Evolutionary conservation across 2,888 invertebrate species (phyloP), one percentile per base, ranked within the genome.

Genomic region (Chrysotoxum bicinctum): DNA sequence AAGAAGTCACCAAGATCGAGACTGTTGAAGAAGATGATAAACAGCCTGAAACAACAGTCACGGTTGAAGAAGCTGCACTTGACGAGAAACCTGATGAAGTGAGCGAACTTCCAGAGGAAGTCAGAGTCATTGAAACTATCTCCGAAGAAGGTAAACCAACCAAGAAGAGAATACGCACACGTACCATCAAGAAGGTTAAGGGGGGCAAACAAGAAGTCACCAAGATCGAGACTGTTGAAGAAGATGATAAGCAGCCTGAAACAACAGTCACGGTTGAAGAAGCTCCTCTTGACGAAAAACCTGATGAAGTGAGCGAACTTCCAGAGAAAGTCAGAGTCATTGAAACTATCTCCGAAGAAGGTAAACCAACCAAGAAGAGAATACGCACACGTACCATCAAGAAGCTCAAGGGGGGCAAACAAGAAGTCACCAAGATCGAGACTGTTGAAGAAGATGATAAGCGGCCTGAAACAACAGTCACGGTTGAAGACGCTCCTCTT

Each of bases 361-460:
- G 62, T 80, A 90, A n/a, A 89, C 88, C 89, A 0, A 90, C 70
- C 16, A 81, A 78, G 37, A 87, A 70, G 52, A 88, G 88, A 8
- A 88, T 89, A 16, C 91, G 90, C 48, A 91, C 89, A 58, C 88
- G 91, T 12, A 89, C 89, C 5, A 89, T 91, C 62, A 91, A 89
- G 74, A 91, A 90, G 88, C 89, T 88, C 4, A 90, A 87, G 87
- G 92, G 90, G 58, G 82, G 87, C 56, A 91, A 90, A 88, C 88
- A 91, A 43, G 90, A 92, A 87, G 88, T 91, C 12, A 92, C 91
- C 1, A 90, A 91, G 89, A 91, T 92, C 56, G 88, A 90, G 14
- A 92, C 91, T 2, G 89, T 91, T 16, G 89, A 89, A 81, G 90
- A 92, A 88, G 92, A 91, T 83, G 91, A 89, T 9, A 89, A 91